phyloP scores from a whole-genome alignment of 1,140 invertebrate species.

The Drosophila sulfurigaster region DNA sequence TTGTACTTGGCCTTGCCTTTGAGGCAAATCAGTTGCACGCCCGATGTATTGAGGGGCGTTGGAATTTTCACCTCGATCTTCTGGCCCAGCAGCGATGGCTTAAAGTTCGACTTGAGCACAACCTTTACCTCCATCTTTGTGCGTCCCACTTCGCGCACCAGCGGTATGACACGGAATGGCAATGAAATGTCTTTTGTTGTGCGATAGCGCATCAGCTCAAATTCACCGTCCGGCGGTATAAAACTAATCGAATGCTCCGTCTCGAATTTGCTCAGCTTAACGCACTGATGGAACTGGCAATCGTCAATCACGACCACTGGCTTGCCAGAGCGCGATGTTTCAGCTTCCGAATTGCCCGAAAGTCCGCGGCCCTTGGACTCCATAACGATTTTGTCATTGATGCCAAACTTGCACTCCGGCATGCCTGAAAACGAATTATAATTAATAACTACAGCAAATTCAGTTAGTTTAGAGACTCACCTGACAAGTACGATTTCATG shows the following conservation, averaged over 20 bases:
- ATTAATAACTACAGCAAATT: not conserved
- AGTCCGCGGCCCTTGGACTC: constrained; percentile 95
- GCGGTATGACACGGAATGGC: constrained; percentile 99
- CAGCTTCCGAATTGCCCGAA: constrained; percentile 91
- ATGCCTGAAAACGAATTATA: constrained; percentile 87
- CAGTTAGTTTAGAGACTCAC: constrained; percentile 38
- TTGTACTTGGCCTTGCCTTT: constrained; percentile 99
- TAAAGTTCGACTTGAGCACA: constrained; percentile 99
- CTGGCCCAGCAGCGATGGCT: constrained; percentile 98
- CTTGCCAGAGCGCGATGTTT: constrained; percentile 94
- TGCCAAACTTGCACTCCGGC: constrained; percentile 99
- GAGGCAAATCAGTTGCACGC: constrained; percentile 99
- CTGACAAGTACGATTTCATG: constrained; percentile 99
- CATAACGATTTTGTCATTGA: constrained; percentile 99
- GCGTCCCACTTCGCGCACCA: constrained; percentile 98
- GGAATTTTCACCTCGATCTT: constrained; percentile 99
- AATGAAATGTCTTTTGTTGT: constrained; percentile 99
- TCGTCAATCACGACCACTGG: constrained; percentile 99
- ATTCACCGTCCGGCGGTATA: constrained; percentile 99
- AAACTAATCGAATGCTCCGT: constrained; percentile 99
- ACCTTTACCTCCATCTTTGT: constrained; percentile 99
- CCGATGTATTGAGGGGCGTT: constrained; percentile 99
- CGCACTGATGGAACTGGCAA: constrained; percentile 99
- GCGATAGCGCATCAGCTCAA: constrained; percentile 99
- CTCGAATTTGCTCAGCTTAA: constrained; percentile 99